Evolutionary conservation across 2,113 vertebrate genomes (phyloP).

Genomic region (Irena cyanogastra): DNA sequence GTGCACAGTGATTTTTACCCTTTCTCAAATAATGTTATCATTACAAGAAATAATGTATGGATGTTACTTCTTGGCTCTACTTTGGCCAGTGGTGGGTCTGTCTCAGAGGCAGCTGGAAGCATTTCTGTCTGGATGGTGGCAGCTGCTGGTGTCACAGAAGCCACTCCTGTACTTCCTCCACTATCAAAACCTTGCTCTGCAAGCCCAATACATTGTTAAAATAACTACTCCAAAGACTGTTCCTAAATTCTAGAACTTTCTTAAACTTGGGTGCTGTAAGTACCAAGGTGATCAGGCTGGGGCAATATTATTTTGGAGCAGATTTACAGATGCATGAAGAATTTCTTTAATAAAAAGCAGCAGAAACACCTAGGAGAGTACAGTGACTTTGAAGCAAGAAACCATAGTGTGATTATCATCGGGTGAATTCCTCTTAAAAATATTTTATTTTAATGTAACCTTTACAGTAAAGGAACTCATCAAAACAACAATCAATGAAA

Average conservation of each 20-base stretch:
- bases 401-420: background rate
- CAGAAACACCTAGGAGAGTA: background rate
- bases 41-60: background rate
- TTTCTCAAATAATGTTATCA: background rate
- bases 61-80: background rate
- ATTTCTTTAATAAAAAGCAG: background rate
- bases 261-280: background rate
- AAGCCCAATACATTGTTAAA: background rate
- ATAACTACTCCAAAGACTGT: background rate
- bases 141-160: background rate
- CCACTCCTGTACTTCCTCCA: background rate
- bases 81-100: rapidly evolving
- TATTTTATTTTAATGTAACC: background rate
- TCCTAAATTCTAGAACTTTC: background rate
- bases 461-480: background rate
- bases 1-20: background rate
- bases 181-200: background rate
- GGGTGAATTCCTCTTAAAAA: background rate
- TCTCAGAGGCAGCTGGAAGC: background rate
- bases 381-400: background rate
- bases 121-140: background rate
- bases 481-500: background rate
- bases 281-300: background rate
- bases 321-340: background rate
- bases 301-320: background rate